These are phyloP conservation scores for Distichodus sexfasciatus DNA, from an alignment of 2,797 vertebrate genomes.

Conservation along the genomic window DNA sequence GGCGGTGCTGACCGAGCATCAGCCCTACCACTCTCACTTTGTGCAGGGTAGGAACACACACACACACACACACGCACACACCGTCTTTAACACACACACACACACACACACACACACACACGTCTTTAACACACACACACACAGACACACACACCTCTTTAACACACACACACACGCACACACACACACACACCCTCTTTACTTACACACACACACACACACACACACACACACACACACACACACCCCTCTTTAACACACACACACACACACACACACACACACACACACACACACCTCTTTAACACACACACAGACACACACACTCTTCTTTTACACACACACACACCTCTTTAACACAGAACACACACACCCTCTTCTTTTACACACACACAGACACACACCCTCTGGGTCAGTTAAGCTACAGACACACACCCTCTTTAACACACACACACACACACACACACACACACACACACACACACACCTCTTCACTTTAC, in stretches of 20 bases:
- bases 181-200: neutral
- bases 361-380: neutral
- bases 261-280: too few species aligned
- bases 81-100: neutral
- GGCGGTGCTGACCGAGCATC: slow-evolving; percentile 92
- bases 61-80: neutral
- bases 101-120: neutral
- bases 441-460: neutral
- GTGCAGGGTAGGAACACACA: slow-evolving; percentile 82
- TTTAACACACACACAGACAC: neutral
- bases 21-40: slow-evolving; percentile 95
- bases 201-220: neutral
- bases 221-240: neutral
- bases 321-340: neutral
- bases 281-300: too few species aligned
- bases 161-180: neutral
- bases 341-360: too few species aligned
- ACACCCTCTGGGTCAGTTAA: too few species aligned
- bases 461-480: neutral
- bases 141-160: neutral
- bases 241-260: neutral
- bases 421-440: neutral
- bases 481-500: too few species aligned
- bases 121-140: neutral
- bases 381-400: neutral